Base-by-base conservation (phyloP, 2,888 invertebrate genomes). In the Xestobium rufovillosum region DNA sequence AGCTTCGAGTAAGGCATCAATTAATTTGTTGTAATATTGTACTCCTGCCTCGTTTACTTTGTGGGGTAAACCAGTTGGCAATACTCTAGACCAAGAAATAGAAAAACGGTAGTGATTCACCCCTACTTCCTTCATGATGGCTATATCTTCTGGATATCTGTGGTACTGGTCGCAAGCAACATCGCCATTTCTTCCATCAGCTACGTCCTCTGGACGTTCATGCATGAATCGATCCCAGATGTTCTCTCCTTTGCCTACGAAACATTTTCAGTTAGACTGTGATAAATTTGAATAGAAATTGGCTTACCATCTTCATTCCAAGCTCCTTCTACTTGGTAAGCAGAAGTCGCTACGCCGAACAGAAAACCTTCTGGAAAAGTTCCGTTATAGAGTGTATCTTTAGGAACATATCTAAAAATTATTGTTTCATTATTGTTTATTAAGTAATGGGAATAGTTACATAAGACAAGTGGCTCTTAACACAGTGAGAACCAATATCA, bases 201-300 rank as follows among this genome's bases (percentile, higher is more conserved):
- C 61, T 1, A 80, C 67, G 1, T 66, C 51, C 1, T 73, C 68
- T 0, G 72, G 69, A 27, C 67, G 50, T 2, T 28, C 32, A 45
- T 77, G 77, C 1, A 74, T 72, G 49, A 76, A 75, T 3, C 66
- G 67, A 58, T 83, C 83, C 83, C 81, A 82, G n/a, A 78, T 74
- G 49, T 70, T 76, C 48, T 72, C 72, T 2, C 74, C 71, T 3
- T 11, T 29, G 30, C 6, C 10, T 12, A 3, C 14, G 30, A 10
- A 3, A 3, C 3, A 3, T 10, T 3, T 10, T 2, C 11, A 11
- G n/a, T 3, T 10, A 11, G 25, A 25, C 11, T 10, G 2, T 25
- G 25, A n/a, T 25, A 3, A 25, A 25, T 26, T 26, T 3, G 26
- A 4, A 3, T 3, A 26, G 26, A n/a, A n/a, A n/a, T n/a, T n/a